Percentiles rank a stretch among this genome's conserved stretches.
phyloP scores from a whole-genome alignment of 1,140 invertebrate genomes.

The Colletes gigas region DNA sequence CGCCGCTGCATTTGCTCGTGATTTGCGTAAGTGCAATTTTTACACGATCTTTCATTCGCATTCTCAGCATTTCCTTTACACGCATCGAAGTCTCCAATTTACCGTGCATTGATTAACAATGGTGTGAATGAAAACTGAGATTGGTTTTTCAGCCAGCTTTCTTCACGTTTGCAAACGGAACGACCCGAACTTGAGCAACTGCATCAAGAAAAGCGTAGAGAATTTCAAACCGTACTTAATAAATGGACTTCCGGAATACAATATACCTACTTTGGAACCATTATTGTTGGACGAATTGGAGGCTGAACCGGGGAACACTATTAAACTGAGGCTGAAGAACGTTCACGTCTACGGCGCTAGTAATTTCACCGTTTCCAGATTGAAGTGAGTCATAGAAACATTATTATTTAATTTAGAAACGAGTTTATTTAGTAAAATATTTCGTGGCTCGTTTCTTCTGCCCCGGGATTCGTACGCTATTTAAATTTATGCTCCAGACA shows the following conservation, averaged over 20 bases:
- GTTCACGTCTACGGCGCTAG: conserved; percentile 83
- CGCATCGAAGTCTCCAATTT: no score
- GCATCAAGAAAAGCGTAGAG: conserved; percentile 81
- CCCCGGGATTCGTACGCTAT: no score
- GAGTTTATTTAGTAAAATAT: no score
- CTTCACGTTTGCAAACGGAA: conserved; percentile 83
- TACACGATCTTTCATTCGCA: background rate
- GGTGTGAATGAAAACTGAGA: background rate
- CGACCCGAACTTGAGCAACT: conserved; percentile 82
- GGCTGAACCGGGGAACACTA: conserved; percentile 79
- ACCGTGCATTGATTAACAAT: background rate
- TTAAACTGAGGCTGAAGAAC: conserved; percentile 82
- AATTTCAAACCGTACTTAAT: conserved; percentile 76
- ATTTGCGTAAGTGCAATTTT: conserved; percentile 71
- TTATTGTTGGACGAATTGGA: conserved; percentile 83
- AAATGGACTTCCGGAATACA: conserved; percentile 81
- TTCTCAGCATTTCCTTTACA: no score
- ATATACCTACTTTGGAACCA: conserved; percentile 84
- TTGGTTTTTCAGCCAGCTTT: conserved; percentile 81
- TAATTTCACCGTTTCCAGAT: conserved; percentile 82
- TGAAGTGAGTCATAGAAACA: conserved; percentile 77
- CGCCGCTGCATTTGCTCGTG: conserved; percentile 16
- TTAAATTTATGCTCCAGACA: no score
- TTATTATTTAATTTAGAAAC: no score
- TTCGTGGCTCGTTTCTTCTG: no score